Percentiles rank a stretch among this genome's conserved stretches.
Conservation (phyloP, 1,140 invertebrate genomes). For the Trichoplusia ni region DNA sequence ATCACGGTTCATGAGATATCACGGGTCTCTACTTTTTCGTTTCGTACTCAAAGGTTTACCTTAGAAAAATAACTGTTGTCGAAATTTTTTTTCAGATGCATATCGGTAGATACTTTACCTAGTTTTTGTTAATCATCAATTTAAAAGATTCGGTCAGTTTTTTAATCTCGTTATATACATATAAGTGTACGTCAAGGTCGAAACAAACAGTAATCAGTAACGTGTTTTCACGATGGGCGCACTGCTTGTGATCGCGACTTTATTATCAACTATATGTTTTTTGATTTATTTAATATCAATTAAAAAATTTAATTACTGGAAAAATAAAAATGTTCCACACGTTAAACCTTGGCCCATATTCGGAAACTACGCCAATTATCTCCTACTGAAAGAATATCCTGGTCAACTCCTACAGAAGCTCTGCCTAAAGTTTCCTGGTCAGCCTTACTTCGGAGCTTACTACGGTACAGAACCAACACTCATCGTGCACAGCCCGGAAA, state of each 20-base stretch:
- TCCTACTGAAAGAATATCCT: conserved; percentile 31
- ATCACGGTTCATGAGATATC: too few species aligned
- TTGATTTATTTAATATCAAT: conserved; percentile 17
- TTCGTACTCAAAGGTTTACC: too few species aligned
- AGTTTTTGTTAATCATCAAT: too few species aligned
- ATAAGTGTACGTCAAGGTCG: too few species aligned
- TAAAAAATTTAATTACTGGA: conserved; percentile 55
- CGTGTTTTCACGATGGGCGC: background rate
- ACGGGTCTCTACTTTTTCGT: too few species aligned
- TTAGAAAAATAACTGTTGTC: too few species aligned
- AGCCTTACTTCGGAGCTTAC: conserved; percentile 27
- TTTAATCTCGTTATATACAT: too few species aligned
- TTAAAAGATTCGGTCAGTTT: too few species aligned
- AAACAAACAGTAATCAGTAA: too few species aligned
- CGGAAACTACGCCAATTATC: conserved; percentile 57
- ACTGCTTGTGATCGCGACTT: background rate
- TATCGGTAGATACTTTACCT: too few species aligned
- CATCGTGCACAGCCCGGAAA: conserved; percentile 13
- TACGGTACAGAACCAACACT: conserved; percentile 32
- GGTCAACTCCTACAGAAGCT: conserved; percentile 10
- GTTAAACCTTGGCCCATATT: conserved; percentile 50
- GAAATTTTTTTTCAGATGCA: too few species aligned
- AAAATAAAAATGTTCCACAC: conserved; percentile 50
- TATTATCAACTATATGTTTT: background rate
- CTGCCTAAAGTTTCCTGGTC: conserved; percentile 10